Percentiles rank a stretch among this genome's conserved stretches.
Conservation (phyloP, 2,888 invertebrate species). For the Luperina testacea region DNA sequence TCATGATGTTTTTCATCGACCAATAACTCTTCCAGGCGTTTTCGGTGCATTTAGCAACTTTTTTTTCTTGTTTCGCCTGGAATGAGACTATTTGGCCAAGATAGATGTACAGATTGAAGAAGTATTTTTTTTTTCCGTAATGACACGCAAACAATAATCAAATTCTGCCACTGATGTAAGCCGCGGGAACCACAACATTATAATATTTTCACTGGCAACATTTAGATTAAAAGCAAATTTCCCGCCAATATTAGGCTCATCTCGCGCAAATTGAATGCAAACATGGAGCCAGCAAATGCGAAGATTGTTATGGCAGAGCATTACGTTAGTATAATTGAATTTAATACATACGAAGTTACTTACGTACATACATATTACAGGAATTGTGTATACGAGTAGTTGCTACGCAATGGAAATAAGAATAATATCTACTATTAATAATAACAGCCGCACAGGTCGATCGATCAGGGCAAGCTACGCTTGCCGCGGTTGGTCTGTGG, state of each 20-base stretch:
- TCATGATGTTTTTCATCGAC: too few relatives aligned
- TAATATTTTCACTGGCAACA: conserved; percentile 65
- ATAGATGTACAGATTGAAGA: too few relatives aligned
- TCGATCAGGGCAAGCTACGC: too few relatives aligned
- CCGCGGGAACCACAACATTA: conserved; percentile 26
- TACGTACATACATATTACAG: background rate
- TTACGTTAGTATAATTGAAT: conserved; percentile 54
- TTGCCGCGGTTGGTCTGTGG: too few relatives aligned
- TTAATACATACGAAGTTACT: conserved; percentile 22
- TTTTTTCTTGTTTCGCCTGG: too few relatives aligned
- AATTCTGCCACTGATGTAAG: conserved; percentile 1
- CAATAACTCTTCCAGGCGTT: too few relatives aligned
- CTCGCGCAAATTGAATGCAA: conserved; percentile 73
- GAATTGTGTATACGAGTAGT: too few relatives aligned
- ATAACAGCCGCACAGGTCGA: too few relatives aligned
- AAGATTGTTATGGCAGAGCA: conserved; percentile 54
- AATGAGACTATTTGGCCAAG: too few relatives aligned
- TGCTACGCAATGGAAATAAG: too few relatives aligned
- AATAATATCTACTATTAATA: too few relatives aligned
- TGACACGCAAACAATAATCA: background rate
- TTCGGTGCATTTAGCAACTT: too few relatives aligned
- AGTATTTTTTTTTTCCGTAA: background rate
- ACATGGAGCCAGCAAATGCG: conserved; percentile 62
- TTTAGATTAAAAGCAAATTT: conserved; percentile 74
- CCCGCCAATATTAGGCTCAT: conserved; percentile 58